Evolutionary conservation across 2,113 vertebrate species (phyloP).

Genomic region (Eudorcas thomsonii): DNA sequence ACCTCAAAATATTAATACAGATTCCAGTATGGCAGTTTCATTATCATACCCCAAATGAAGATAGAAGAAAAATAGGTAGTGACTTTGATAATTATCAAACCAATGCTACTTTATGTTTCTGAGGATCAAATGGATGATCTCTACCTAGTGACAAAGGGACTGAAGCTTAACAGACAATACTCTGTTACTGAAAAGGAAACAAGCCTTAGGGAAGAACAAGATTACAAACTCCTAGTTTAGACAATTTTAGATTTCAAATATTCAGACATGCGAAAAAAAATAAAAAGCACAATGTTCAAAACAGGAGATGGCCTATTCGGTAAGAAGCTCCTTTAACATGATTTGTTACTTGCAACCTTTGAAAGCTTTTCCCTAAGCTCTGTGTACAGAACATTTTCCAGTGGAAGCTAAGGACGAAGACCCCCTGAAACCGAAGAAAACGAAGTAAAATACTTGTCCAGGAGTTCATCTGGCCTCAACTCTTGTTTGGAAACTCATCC

Average conservation of each 20-base stretch:
- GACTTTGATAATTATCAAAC: background rate
- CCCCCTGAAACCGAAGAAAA: background rate
- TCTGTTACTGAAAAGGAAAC: background rate
- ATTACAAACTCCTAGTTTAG: background rate
- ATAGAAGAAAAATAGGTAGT: background rate
- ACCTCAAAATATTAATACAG: background rate
- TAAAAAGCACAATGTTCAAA: background rate
- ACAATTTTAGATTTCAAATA: background rate
- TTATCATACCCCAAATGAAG: background rate
- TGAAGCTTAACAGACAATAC: background rate
- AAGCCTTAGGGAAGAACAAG: background rate
- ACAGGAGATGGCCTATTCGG: background rate
- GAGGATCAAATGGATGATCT: background rate
- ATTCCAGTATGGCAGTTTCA: background rate
- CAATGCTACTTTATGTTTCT: background rate
- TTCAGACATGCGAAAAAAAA: background rate
- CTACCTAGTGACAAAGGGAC: background rate
- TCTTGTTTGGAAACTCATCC: background rate
- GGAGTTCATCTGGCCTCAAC: background rate
- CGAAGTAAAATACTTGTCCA: background rate
- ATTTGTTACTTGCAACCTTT: background rate
- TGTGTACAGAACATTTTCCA: accelerated
- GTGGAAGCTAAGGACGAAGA: background rate
- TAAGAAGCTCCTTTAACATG: background rate
- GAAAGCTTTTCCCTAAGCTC: background rate